phyloP scores from a whole-genome alignment of 2,797 vertebrate genomes.

The Merluccius polli region DNA sequence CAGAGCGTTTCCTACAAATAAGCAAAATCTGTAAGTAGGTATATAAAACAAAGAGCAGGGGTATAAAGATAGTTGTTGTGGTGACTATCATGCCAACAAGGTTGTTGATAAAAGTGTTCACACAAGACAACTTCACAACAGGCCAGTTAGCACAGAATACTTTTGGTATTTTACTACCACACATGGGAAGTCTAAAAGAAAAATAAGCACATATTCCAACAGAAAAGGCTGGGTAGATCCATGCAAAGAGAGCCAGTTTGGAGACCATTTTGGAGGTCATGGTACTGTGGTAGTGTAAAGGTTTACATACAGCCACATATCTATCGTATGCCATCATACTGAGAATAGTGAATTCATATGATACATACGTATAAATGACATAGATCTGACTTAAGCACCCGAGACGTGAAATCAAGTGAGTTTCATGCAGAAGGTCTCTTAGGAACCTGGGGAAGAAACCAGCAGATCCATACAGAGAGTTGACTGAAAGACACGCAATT shows the following conservation, averaged over 20 bases:
- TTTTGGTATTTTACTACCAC: neutral
- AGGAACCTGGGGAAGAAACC: slow-evolving; percentile 55
- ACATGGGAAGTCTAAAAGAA: neutral
- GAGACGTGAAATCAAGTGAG: slow-evolving; percentile 43
- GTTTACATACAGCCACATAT: slow-evolving; percentile 53
- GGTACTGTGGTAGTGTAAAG: slow-evolving; percentile 54
- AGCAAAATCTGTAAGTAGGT: slow-evolving; percentile 47
- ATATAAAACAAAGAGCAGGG: slow-evolving; percentile 52
- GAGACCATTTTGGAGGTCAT: slow-evolving; percentile 25
- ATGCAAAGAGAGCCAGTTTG: slow-evolving; percentile 26
- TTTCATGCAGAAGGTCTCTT: slow-evolving; percentile 46
- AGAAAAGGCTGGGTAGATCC: slow-evolving; percentile 37
- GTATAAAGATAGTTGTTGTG: slow-evolving; percentile 36
- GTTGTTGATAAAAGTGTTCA: neutral
- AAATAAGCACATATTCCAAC: slow-evolving; percentile 6
- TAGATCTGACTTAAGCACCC: slow-evolving; percentile 55
- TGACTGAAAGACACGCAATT: slow-evolving; percentile 50
- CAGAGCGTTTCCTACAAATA: slow-evolving; percentile 36
- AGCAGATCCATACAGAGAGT: slow-evolving; percentile 56
- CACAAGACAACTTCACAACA: neutral
- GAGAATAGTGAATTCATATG: slow-evolving; percentile 53
- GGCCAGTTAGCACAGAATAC: neutral
- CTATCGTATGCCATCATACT: slow-evolving; percentile 59
- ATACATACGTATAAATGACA: slow-evolving; percentile 54
- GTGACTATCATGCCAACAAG: slow-evolving; percentile 29